Base-by-base conservation (phyloP, 2,797 vertebrate species). In the Euphonia xanthogaster region DNA sequence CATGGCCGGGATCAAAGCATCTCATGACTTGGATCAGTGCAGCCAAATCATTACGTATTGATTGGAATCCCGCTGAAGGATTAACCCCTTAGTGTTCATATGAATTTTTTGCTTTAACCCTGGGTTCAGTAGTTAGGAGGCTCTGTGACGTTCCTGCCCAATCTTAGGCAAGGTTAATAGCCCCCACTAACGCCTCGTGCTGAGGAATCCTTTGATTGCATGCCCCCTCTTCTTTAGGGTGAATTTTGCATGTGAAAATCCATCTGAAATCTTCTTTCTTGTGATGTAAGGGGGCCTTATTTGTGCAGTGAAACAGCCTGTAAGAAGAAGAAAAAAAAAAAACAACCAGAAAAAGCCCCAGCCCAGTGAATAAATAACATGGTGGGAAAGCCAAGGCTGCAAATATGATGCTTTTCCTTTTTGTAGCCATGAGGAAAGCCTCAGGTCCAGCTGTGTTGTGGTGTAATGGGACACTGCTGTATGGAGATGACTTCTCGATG, bases 31-130 rank as follows among this genome's bases (percentile, higher is more conserved):
- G 97, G 98, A 98, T 98, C 98, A 94, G 95, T 97, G 98, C 97
- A 98, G 97, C 97, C 97, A 98, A 98, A 98, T 99, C 98, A 98
- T 98, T 98, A 98, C 75, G 76, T 98, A 98, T 98, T 98, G 98
- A 99, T 98, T 98, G 92, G 96, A 97, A 96, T 94, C 95, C 95
- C 94, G 30, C 80, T 93, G 96, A 94, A 95, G 96, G 88, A 94
- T 98, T 97, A 98, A 97, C 96, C 95, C 97, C 53, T 98, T 96
- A 60, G 10, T 94, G 87, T 67, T 76, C 94, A 14, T 12, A 55
- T 0, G 70, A 62, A 13, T 81, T 79, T 77, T 81, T 86, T 94
- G 75, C 65, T 94, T 86, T 90, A 88, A 85, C 60, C 65, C 51
- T 77, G 45, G 39, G 86, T 61, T 90, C 67, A 57, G n/a, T 78